Evolutionary conservation across 2,888 invertebrate species (phyloP), one percentile per base, ranked within the genome.

Genomic region (Drosophila barbarae): DNA sequence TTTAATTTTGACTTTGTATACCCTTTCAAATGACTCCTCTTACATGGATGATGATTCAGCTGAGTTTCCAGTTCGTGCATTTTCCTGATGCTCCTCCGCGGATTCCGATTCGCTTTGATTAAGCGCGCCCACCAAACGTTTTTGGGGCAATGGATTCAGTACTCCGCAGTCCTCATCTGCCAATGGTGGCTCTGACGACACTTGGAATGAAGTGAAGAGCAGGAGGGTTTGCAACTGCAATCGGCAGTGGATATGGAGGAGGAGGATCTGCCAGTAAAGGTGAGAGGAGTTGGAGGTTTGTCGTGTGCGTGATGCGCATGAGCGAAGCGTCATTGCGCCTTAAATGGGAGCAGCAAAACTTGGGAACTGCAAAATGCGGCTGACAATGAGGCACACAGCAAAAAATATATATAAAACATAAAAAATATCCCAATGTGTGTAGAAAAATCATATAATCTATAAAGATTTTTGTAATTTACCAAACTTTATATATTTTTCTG

Each of bases 231-330:
- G 46, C 52, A 49, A 34, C 34, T 44, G 47, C 53, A 49, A 30
- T 52, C 52, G 15, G 28, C 36, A 41, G 23, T 21, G 15, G 56
- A 23, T 4, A 5, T 15, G 35, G 32, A 51, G 46, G 41, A 51
- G 44, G 42, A 65, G 52, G 53, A 61, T 55, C 69, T 47, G 49
- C 42, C 30, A 30, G 21, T 10, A n/a, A 23, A 50, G 63, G 51
- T 44, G 61, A 32, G 23, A 42, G 46, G 35, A 51, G 52, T 21
- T n/a, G 35, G 21, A 4, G 7, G 39, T 18, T 65, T 73, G 70
- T 60, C 70, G 77, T 75, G 82, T 79, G 80, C 76, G 79, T 78
- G 83, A 78, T 77, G 81, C 78, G 84, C 80, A 82, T 84, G 82
- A 81, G 85, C 77, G 77, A 73, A 75, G 77, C 78, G 71, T 81